Conservation (phyloP, 2,113 vertebrate species). For the Corvus hawaiiensis region DNA sequence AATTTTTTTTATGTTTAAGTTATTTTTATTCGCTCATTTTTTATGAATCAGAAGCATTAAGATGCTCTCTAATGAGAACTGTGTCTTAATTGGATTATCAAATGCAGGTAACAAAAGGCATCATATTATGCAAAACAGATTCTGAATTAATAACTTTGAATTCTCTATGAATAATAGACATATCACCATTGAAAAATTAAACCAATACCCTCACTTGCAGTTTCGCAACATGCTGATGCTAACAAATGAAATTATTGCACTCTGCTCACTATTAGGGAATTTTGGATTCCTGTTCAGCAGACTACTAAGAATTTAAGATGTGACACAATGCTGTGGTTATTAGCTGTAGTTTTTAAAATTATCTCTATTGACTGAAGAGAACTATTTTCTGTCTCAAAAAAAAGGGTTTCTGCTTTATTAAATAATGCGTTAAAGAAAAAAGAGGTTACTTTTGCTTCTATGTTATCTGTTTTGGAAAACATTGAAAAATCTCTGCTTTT, state of each 20-base stretch:
- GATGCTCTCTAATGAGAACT: not conserved
- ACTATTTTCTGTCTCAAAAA: not conserved
- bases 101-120: not conserved
- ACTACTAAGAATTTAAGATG: not conserved
- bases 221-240: not conserved
- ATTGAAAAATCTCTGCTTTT: not conserved
- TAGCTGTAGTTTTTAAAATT: not conserved
- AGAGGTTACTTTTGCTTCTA: not conserved
- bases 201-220: not conserved
- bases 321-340: not conserved
- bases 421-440: not conserved
- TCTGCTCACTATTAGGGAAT: not conserved
- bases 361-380: not conserved
- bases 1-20: not conserved
- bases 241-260: not conserved
- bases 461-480: not conserved
- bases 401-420: not conserved
- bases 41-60: not conserved
- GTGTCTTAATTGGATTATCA: not conserved
- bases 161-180: not conserved
- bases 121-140: not conserved
- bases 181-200: not conserved
- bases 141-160: not conserved
- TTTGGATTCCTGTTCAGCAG: not conserved
- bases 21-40: not conserved